Conservation (phyloP, 2,888 invertebrate genomes). For the Apodemia hepburni region DNA sequence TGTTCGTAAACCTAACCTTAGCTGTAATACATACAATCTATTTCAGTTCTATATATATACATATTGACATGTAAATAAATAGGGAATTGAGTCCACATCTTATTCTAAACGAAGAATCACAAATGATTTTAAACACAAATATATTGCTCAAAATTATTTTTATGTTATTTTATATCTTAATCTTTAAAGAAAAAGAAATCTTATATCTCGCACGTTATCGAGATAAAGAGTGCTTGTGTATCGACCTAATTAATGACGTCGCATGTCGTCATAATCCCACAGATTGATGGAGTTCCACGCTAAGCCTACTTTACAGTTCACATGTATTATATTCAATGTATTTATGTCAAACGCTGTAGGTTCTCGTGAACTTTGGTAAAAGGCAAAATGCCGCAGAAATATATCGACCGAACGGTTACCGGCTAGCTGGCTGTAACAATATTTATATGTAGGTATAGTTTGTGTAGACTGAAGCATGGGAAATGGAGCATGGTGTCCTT, state of each 20-base stretch:
- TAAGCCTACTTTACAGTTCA: not conserved
- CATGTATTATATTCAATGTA: slow-evolving; percentile 1
- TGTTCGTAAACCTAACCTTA: slow-evolving; percentile 32
- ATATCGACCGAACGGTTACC: slow-evolving; percentile 58
- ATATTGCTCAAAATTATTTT: no score
- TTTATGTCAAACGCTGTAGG: slow-evolving; percentile 21
- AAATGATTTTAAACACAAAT: no score
- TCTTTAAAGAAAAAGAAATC: not conserved
- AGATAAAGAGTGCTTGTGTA: not conserved
- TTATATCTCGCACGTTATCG: not conserved
- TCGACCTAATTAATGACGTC: not conserved
- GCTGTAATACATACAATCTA: not conserved
- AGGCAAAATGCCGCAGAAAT: slow-evolving; percentile 69
- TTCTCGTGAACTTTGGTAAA: slow-evolving; percentile 45
- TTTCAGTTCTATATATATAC: no score
- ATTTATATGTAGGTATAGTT: slow-evolving; percentile 34
- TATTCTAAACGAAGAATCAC: no score
- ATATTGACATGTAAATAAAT: no score
- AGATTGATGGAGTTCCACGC: slow-evolving; percentile 1
- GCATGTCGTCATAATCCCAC: not conserved
- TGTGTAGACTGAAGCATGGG: slow-evolving; percentile 42
- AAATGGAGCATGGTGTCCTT: slow-evolving; percentile 48
- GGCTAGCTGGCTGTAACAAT: slow-evolving; percentile 34
- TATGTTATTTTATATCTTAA: not conserved
- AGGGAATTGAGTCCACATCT: no score